A percentile compares a stretch with the other conserved stretches of the same genome.
Conservation (phyloP, 1,140 invertebrate genomes). For the Coelopa frigida region DNA sequence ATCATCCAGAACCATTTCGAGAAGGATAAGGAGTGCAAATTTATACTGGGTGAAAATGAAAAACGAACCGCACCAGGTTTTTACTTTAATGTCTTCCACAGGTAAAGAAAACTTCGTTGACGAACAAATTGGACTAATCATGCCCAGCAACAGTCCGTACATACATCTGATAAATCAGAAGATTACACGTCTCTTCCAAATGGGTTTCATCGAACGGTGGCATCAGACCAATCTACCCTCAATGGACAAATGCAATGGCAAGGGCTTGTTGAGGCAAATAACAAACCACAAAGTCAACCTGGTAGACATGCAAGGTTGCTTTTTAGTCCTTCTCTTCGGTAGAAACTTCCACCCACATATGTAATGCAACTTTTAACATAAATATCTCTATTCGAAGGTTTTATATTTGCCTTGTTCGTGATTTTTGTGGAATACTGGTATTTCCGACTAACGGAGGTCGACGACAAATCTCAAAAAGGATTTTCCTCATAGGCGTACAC, state of each 20-base stretch:
- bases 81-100: no score
- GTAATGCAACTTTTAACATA: not conserved
- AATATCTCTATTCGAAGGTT: conserved; percentile 14
- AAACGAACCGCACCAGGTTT: no score
- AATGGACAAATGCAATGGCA: conserved; percentile 64
- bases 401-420: conserved; percentile 20
- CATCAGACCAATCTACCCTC: conserved; percentile 65
- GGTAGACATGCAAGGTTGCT: conserved; percentile 79
- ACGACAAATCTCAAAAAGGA: not conserved
- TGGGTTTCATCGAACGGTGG: conserved; percentile 80
- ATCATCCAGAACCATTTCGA: conserved; percentile 41
- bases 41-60: conserved; percentile 28
- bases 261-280: conserved; percentile 54
- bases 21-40: conserved; percentile 34
- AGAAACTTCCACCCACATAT: not conserved
- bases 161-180: conserved; percentile 56
- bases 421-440: conserved; percentile 29
- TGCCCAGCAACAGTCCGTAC: conserved; percentile 68
- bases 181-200: conserved; percentile 70
- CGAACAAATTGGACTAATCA: conserved; percentile 69
- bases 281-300: conserved; percentile 79
- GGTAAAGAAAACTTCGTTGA: conserved; percentile 69
- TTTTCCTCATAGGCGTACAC: not conserved
- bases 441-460: not conserved
- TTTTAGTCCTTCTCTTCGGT: conserved; percentile 32